Evolutionary conservation across 1,140 invertebrate species (phyloP), one percentile per base, ranked within the genome.

Genomic region (Cataglyphis hispanica): DNA sequence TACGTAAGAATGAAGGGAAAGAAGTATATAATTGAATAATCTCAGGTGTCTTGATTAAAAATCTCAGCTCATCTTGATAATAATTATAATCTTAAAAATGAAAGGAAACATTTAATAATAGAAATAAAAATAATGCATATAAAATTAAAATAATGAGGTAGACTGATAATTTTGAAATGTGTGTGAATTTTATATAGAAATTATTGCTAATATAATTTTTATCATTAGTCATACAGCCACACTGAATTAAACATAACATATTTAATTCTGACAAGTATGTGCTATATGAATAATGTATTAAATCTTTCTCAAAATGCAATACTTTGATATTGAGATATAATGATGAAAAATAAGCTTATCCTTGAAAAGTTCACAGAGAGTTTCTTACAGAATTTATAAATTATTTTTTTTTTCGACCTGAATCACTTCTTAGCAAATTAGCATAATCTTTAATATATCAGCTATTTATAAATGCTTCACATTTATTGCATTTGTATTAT

Each of bases 141-240:
- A 16, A 22, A 67, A 16, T 67, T 22, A 40, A 40, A 67, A 70
- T 70, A 50, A 10, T 8, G 1, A 19, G n/a, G 53, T 16, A 50
- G 4, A 50, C 16, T 53, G 31, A 70, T 53, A 50, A 69, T 43
- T 46, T 27, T 43, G 2, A 19, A 46, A 53, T 70, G 7, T 70
- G 16, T 53, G 16, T 46, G 16, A 10, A 50, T 25, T 31, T 56
- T 72, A 53, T 13, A 53, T 31, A 31, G 31, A 67, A 43, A 67
- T 67, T 40, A 5, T 67, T 67, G 7, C 7, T 83, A 61, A 64
- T 37, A n/a, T 81, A 40, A 64, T 69, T 67, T 56, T 34, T 11
- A 19, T 43, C 22, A 16, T 27, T 13, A 43, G 11, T 5, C 13
- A 69, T 13, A 25, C n/a, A 46, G 22, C 25, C 13, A 43, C 13